A percentile compares a stretch with the other conserved stretches of the same genome.
Evolutionary conservation across 2,113 vertebrate genomes (phyloP).

Genomic region (Ibidorhyncha struthersii): DNA sequence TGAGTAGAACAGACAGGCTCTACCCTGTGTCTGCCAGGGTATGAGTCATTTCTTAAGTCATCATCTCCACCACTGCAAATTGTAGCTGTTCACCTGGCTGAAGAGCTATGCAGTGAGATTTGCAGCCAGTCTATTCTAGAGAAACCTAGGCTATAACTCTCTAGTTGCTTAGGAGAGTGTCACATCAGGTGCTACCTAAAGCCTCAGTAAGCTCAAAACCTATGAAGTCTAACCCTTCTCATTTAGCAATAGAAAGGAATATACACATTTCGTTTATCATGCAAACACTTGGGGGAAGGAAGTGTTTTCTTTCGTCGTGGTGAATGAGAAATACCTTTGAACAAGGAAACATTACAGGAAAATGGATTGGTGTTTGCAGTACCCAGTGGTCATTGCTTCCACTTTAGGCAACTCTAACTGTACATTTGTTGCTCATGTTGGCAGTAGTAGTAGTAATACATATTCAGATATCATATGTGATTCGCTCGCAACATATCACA

Average conservation of each 20-base stretch:
- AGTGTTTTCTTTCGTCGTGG: background rate
- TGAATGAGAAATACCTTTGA: background rate
- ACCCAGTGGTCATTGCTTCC: background rate
- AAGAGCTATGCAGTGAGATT: background rate
- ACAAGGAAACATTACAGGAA: background rate
- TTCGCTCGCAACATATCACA: background rate
- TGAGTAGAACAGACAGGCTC: background rate
- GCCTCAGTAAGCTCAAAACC: background rate
- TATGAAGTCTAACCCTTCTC: background rate
- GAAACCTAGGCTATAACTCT: background rate
- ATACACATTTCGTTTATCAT: fast-evolving
- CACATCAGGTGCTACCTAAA: background rate
- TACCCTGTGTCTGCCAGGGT: background rate
- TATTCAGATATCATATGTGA: background rate
- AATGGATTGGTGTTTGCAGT: background rate
- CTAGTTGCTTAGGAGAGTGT: background rate
- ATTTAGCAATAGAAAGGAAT: background rate
- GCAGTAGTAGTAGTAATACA: background rate
- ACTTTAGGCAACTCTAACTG: background rate
- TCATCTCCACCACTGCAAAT: background rate
- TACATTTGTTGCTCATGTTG: background rate
- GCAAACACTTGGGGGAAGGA: background rate
- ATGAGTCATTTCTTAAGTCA: background rate
- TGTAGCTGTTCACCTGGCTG: background rate
- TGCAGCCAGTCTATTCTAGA: background rate